These are phyloP conservation scores for Mohoua ochrocephala DNA, from an alignment of 2,113 vertebrate species.

Conservation along the genomic window DNA sequence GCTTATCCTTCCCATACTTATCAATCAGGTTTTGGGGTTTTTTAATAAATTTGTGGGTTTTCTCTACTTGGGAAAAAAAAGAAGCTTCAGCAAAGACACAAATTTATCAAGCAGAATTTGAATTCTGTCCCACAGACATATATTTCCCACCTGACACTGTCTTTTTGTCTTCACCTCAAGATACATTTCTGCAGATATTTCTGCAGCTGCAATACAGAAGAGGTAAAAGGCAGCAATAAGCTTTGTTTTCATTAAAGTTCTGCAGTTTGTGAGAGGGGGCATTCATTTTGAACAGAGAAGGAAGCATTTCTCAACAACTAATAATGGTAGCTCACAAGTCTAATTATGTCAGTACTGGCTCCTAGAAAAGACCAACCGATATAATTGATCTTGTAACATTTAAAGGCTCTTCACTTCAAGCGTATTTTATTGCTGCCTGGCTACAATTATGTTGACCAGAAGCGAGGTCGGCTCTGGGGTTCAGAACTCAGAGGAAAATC, in stretches of 20 bases:
- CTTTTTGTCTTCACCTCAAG: neutral
- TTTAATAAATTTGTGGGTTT: neutral
- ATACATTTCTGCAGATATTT: neutral
- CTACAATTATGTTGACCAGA: constrained; percentile 48
- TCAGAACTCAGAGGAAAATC: constrained; percentile 61
- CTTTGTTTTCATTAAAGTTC: constrained; percentile 2
- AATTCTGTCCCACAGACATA: neutral
- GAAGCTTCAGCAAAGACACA: neutral
- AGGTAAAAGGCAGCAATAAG: constrained; percentile 4
- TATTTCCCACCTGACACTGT: neutral
- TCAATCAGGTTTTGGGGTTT: neutral
- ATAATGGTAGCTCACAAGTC: neutral
- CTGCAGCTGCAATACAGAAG: neutral
- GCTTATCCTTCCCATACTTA: neutral
- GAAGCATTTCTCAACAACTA: neutral
- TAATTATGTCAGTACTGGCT: constrained; percentile 38
- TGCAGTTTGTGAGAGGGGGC: neutral
- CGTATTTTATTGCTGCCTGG: constrained; percentile 17
- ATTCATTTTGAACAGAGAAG: neutral
- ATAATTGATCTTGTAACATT: constrained; percentile 57
- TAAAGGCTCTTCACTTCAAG: constrained; percentile 33
- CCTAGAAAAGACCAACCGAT: constrained; percentile 43
- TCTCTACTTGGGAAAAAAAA: neutral
- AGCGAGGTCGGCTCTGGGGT: constrained; percentile 14
- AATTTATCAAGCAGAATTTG: neutral